Evolutionary conservation across 2,113 vertebrate genomes (phyloP).

Genomic region (Chaetorhynchus papuensis): DNA sequence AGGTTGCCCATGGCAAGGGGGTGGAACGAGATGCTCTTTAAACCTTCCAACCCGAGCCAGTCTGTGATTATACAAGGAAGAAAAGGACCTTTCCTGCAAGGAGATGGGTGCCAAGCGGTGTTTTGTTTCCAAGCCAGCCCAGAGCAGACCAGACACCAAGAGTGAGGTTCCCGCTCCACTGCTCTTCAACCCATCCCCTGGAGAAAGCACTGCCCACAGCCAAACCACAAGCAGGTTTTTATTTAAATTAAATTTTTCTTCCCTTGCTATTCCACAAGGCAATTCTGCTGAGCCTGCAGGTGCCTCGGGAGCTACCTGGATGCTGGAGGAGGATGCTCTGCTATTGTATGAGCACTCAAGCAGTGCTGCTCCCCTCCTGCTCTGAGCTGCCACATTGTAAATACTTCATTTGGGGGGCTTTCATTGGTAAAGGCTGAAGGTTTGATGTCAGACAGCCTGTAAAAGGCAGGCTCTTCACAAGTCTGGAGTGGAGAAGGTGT

Average conservation of each 20-base stretch:
- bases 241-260: neutral
- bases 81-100: neutral
- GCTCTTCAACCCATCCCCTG: neutral
- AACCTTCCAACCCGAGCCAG: neutral
- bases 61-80: neutral
- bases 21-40: neutral
- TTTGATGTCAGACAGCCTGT: neutral
- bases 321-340: neutral
- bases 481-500: neutral
- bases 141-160: neutral
- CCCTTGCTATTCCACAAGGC: neutral
- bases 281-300: neutral
- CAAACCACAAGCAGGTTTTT: neutral
- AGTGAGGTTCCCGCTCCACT: rapidly evolving
- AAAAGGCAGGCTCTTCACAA: neutral
- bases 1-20: neutral
- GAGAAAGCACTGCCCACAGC: neutral
- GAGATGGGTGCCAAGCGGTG: neutral
- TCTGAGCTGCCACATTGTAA: neutral
- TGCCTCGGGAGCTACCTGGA: neutral
- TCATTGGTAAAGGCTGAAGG: neutral
- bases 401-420: neutral
- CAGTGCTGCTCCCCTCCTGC: neutral
- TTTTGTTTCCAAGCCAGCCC: neutral
- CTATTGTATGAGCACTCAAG: neutral